Evolutionary conservation across 2,113 vertebrate genomes (phyloP), one percentile per base, ranked within the genome.

Genomic region (Salvelinus alpinus): DNA sequence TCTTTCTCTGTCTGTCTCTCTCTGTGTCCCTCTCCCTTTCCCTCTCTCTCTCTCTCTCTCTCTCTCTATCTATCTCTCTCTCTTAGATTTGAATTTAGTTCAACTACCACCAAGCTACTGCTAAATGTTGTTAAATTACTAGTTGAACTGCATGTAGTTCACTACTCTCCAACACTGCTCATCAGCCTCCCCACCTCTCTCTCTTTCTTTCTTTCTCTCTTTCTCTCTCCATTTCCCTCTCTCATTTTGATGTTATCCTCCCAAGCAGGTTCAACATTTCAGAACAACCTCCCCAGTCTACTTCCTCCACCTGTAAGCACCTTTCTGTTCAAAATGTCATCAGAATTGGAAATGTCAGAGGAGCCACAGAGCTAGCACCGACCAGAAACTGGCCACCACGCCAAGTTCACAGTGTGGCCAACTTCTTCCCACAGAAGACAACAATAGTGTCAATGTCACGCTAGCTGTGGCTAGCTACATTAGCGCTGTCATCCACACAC

Each of bases 321-420:
- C 6, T n/a, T 57, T 20, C n/a, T 5, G 65, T 78, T 69, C 27
- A 66, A 20, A 66, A 79, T 64, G 44, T 73, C 70, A 74, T 18
- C 22, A 12, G 29, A 70, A 80, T 60, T 67, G 57, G 68, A 77
- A 82, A 78, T 80, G 67, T 77, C 71, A 74, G 65, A 1, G 31
- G 44, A 25, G 79, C 22, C 38, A 69, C 57, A 73, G 16, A 80
- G 57, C 12, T 34, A 72, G 18, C 44, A 44, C 34, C 20, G 16
- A 47, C 67, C 67, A 69, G 18, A 38, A 44, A 69, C 47, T 22
- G n/a, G 34, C 67, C 67, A 12, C 20, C 48, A 38, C 2, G 38
- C 38, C 7, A 38, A 38, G 38, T 44, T 44, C 62, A 44, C 38
- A 59, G 4, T 4, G 18, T 65, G 38, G 11, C 9, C 7, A 59